A percentile compares a stretch with the other conserved stretches of the same genome.
Evolutionary conservation across 2,113 vertebrate genomes (phyloP).

Genomic region (Brevimyrus niger): DNA sequence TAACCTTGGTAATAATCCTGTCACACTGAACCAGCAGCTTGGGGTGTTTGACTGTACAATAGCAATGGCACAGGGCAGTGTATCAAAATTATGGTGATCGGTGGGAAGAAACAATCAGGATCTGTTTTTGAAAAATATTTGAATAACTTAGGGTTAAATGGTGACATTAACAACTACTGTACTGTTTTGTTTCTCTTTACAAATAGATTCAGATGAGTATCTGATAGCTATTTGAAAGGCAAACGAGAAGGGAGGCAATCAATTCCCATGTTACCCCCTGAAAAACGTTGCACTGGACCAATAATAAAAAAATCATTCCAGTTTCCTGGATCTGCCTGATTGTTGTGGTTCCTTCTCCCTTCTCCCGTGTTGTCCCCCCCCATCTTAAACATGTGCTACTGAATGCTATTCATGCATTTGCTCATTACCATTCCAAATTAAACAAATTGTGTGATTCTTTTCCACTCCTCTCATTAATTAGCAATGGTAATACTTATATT

Average conservation of each 20-base stretch:
- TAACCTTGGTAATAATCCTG: slow-evolving; percentile 3
- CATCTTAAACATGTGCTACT: neutral
- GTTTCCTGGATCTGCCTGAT: neutral
- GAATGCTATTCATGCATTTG: neutral
- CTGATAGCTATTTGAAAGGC: neutral
- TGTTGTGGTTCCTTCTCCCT: neutral
- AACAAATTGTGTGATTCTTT: slow-evolving; percentile 3
- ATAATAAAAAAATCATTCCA: neutral
- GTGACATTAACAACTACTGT: neutral
- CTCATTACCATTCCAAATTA: neutral
- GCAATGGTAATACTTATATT: slow-evolving; percentile 3
- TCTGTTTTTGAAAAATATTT: neutral
- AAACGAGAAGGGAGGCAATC: neutral
- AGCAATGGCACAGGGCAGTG: neutral
- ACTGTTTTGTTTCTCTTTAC: neutral
- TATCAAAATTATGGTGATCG: neutral
- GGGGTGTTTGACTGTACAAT: neutral
- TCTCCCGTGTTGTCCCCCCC: neutral
- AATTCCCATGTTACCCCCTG: neutral
- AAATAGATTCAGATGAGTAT: neutral
- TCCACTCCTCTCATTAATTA: neutral
- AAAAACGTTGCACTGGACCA: neutral
- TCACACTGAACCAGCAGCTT: neutral
- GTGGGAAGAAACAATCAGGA: neutral
- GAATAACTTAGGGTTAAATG: neutral